These are phyloP conservation scores for Embidobia sp. DNA, from an alignment of 2,888 invertebrate species.

Conservation along the genomic window DNA sequence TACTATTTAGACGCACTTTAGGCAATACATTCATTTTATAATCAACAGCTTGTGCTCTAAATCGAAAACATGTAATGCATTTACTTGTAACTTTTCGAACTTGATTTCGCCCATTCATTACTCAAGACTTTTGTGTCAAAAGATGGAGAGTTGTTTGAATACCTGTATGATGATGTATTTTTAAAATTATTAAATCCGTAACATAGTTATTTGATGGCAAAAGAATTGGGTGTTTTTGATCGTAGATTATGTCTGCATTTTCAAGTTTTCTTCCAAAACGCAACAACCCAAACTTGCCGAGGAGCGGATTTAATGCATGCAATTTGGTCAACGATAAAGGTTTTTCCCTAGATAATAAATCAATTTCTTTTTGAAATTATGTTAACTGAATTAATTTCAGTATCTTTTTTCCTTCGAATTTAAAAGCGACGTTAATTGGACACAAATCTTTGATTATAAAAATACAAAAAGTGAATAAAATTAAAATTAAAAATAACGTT, in stretches of 20 bases:
- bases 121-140: constrained; percentile 24
- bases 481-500: too few relatives aligned
- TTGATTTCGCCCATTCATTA: constrained; percentile 29
- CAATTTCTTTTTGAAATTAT: neutral
- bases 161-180: constrained; percentile 58
- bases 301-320: neutral
- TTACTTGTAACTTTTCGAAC: constrained; percentile 6
- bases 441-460: too few relatives aligned
- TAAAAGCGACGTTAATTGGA: too few relatives aligned
- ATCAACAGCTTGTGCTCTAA: neutral
- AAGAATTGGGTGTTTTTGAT: neutral
- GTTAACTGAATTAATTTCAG: neutral
- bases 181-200: neutral
- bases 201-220: neutral
- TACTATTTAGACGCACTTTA: neutral
- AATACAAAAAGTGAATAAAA: too few relatives aligned
- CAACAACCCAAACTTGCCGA: neutral
- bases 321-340: too few relatives aligned
- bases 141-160: constrained; percentile 43
- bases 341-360: too few relatives aligned
- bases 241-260: neutral
- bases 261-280: neutral
- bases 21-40: constrained; percentile 48
- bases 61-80: constrained; percentile 36
- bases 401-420: too few relatives aligned